Evolutionary conservation across 2,113 vertebrate genomes (phyloP).

Genomic region (Thinocorus orbignyianus): DNA sequence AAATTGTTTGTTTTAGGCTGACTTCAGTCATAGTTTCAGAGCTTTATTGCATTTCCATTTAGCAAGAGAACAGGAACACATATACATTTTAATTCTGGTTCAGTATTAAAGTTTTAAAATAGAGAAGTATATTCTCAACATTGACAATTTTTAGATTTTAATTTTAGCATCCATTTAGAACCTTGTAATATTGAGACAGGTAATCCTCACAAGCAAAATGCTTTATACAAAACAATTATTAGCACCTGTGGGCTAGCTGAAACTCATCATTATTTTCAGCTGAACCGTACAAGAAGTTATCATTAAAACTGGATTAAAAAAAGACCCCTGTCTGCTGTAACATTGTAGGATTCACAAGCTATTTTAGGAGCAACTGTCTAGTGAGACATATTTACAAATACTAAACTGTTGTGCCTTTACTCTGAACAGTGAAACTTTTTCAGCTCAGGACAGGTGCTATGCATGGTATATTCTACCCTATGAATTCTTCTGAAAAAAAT

Average conservation of each 20-base stretch:
- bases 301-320: not conserved
- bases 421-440: not conserved
- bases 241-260: not conserved
- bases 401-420: not conserved
- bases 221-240: not conserved
- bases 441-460: not conserved
- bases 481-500: not conserved
- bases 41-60: not conserved
- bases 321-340: not conserved
- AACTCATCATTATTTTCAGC: not conserved
- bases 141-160: not conserved
- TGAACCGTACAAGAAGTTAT: not conserved
- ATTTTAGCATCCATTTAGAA: not conserved
- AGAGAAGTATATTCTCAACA: not conserved
- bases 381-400: not conserved
- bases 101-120: not conserved
- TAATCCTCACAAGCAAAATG: not conserved
- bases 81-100: not conserved
- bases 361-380: not conserved
- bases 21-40: not conserved
- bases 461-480: not conserved
- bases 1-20: not conserved
- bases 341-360: not conserved
- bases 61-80: not conserved
- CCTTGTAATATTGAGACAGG: not conserved